Percentiles rank a stretch among this genome's conserved stretches.
Conservation (phyloP, 1,140 invertebrate genomes). For the Onthophagus taurus region DNA sequence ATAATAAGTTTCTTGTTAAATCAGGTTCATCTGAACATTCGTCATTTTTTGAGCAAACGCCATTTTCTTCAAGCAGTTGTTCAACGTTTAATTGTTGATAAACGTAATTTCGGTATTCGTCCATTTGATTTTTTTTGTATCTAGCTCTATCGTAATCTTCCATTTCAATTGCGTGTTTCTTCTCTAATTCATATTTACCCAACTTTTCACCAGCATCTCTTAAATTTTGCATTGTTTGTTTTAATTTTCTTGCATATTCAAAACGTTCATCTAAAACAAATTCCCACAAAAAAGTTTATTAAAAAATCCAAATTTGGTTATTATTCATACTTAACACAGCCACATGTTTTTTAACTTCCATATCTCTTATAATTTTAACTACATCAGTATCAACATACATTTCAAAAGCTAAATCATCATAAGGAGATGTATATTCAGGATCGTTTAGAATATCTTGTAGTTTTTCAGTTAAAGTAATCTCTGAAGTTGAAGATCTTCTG, state of each 20-base stretch:
- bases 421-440: conserved; percentile 66
- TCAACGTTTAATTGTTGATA: conserved; percentile 61
- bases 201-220: conserved; percentile 78
- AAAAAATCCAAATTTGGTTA: not conserved
- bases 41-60: conserved; percentile 44
- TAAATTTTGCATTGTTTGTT: conserved; percentile 72
- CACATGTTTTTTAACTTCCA: conserved; percentile 78
- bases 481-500: conserved; percentile 8
- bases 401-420: conserved; percentile 91
- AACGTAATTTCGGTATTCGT: conserved; percentile 62
- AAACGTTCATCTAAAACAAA: conserved; percentile 68
- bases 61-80: conserved; percentile 69
- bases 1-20: conserved; percentile 19
- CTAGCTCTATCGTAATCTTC: conserved; percentile 88
- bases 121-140: conserved; percentile 80
- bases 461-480: conserved; percentile 16
- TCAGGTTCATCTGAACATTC: conserved; percentile 26
- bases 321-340: conserved; percentile 59
- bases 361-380: conserved; percentile 72
- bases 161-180: conserved; percentile 78
- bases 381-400: conserved; percentile 96
- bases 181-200: conserved; percentile 84
- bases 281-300: not conserved
- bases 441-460: conserved; percentile 40
- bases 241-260: conserved; percentile 84